Conservation (phyloP, 2,797 vertebrate species). For the Phoeniculus purpureus region DNA sequence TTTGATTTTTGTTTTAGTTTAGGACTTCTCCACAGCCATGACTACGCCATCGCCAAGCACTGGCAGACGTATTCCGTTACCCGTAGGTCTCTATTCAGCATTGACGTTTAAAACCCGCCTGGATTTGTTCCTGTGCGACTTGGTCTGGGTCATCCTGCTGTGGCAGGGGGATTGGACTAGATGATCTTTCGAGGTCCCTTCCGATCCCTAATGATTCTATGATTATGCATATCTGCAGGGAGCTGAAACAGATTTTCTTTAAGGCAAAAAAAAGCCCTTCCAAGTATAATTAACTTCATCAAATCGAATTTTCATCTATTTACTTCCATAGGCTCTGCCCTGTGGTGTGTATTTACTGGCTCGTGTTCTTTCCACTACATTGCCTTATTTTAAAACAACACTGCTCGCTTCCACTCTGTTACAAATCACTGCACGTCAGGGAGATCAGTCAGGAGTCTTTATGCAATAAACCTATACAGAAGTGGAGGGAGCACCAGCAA, state of each 20-base stretch:
- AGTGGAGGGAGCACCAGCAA: conserved; percentile 9
- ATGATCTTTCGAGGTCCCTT: too few species aligned
- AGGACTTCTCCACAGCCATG: neutral
- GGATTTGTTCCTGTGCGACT: too few species aligned
- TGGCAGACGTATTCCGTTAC: neutral
- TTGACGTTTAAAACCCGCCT: too few species aligned
- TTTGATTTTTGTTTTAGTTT: neutral
- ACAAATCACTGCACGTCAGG: conserved; percentile 34
- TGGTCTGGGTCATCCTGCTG: too few species aligned
- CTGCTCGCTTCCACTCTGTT: conserved; percentile 28
- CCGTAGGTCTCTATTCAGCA: neutral
- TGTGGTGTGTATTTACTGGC: conserved; percentile 8
- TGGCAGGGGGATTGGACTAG: too few species aligned
- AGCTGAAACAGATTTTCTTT: conserved; percentile 1
- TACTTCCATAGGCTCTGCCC: conserved; percentile 25
- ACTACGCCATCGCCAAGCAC: neutral
- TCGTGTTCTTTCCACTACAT: neutral
- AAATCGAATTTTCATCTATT: conserved; percentile 62
- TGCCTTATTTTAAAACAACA: conserved; percentile 44
- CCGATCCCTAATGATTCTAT: too few species aligned
- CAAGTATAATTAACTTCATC: conserved; percentile 50
- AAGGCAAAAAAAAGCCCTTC: neutral
- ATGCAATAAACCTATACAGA: conserved; percentile 39
- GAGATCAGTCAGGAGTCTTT: conserved; percentile 12
- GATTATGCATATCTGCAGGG: neutral